Base-by-base conservation (phyloP, 2,888 invertebrate genomes). In the Arctia plantaginis region DNA sequence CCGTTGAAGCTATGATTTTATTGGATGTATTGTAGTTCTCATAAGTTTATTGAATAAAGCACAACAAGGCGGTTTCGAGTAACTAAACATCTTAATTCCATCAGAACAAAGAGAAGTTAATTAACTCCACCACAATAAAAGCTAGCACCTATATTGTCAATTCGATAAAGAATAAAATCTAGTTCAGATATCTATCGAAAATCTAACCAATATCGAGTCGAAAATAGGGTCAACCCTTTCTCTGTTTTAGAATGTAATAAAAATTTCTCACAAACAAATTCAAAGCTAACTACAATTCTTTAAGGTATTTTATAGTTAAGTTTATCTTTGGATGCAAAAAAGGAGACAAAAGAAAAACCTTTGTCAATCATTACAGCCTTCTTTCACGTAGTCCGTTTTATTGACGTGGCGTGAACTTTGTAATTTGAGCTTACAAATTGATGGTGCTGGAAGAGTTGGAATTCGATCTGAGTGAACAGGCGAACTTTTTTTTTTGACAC, bases 351-450 rank as follows among this genome's bases (percentile, higher is more conserved):
- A 27, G 27, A n/a, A 66, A 41, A n/a, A 66, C 66, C 41, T 66
- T 66, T 66, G 66, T 41, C 66, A 66, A 66, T 66, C 66, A 41
- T 41, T 66, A 66, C 41, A 41, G 59, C 41, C 66, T 66, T 66
- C 41, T 2, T 41, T 66, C 27, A n/a, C 66, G 66, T 66, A 41
- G 27, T 41, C 10, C 18, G 41, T 23, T 65, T 33, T 65, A 65
- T 64, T 64, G 51, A 27, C 59, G 27, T 59, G 59, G 13, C 27
- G 27, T 59, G 27, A 27, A 27, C 13, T 59, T 59, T 59, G 59
- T 13, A 59, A 59, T 27, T 59, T 59, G 27, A n/a, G 1, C 27
- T 13, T 59, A 59, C 59, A 59, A 59, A 59, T 59, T 13, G 13
- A 27, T 59, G 27, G 59, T 59, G 51, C 27, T 27, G 13, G 59